Conservation (phyloP, 2,888 invertebrate species). For the Nomada lathburiana region DNA sequence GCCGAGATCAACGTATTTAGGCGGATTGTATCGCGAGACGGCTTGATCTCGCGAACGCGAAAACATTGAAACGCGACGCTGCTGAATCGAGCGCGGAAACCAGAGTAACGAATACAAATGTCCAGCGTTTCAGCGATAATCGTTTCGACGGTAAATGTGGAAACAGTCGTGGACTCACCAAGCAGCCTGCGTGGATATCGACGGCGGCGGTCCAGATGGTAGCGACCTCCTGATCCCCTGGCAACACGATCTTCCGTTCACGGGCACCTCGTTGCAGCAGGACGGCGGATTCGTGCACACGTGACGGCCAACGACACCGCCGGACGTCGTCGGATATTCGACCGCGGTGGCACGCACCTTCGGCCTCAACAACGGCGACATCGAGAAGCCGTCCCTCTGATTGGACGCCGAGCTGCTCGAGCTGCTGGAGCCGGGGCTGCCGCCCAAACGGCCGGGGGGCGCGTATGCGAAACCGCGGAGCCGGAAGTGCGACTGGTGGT, state of each 20-base stretch:
- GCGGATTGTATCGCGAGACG: too few species aligned
- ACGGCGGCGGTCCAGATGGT: slow-evolving; percentile 85
- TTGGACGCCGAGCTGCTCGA: slow-evolving; percentile 83
- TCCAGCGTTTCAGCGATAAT: too few species aligned
- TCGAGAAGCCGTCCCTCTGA: slow-evolving; percentile 82
- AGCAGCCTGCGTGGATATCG: slow-evolving; percentile 80
- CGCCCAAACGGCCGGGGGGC: slow-evolving; percentile 80
- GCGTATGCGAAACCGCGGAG: slow-evolving; percentile 82
- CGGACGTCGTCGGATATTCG: slow-evolving; percentile 73
- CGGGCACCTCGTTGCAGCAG: slow-evolving; percentile 73
- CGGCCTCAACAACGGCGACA: slow-evolving; percentile 83
- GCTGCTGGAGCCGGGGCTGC: slow-evolving; percentile 85
- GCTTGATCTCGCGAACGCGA: too few species aligned
- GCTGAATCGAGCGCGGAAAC: too few species aligned
- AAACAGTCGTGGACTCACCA: slow-evolving; percentile 76
- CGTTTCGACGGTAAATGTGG: background rate
- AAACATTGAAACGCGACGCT: too few species aligned
- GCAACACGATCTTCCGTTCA: slow-evolving; percentile 85
- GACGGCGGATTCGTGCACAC: slow-evolving; percentile 73
- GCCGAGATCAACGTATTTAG: slow-evolving; percentile 7
- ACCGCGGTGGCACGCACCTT: slow-evolving; percentile 82
- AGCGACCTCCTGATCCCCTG: slow-evolving; percentile 86
- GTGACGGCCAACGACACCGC: slow-evolving; percentile 71
- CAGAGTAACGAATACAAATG: too few species aligned
- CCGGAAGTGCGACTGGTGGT: slow-evolving; percentile 81